Percentiles rank a stretch among this genome's conserved stretches.
phyloP scores from a whole-genome alignment of 1,140 invertebrate genomes.

The Magallana angulata region DNA sequence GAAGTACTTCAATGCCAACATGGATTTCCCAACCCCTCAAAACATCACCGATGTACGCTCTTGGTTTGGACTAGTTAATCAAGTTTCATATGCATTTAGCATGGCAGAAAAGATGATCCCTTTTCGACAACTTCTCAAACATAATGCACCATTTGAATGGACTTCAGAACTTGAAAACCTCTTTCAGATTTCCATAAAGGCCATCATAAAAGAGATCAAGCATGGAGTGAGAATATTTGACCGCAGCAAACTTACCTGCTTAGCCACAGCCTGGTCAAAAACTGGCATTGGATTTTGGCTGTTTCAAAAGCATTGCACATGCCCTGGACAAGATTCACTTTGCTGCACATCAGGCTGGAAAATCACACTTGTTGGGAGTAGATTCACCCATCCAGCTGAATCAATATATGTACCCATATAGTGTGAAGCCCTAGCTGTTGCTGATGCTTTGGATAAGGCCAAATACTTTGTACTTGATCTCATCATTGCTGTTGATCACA shows the following conservation, averaged over 20 bases:
- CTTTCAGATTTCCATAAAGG: slow-evolving; percentile 57
- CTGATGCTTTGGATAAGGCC: slow-evolving; percentile 62
- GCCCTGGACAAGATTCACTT: slow-evolving; percentile 44
- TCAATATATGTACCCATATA: slow-evolving; percentile 63
- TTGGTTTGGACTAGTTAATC: slow-evolving; percentile 58
- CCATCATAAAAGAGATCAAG: slow-evolving; percentile 61
- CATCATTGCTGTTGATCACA: slow-evolving; percentile 61
- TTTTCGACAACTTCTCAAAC: slow-evolving; percentile 59
- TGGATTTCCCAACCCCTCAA: slow-evolving; percentile 55
- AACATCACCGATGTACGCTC: slow-evolving; percentile 61
- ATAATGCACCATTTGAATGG: slow-evolving; percentile 50
- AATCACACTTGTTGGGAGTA: slow-evolving; percentile 64
- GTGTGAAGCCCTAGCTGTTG: slow-evolving; percentile 66
- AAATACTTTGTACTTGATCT: slow-evolving; percentile 64
- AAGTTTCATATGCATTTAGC: slow-evolving; percentile 53
- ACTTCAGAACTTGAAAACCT: slow-evolving; percentile 50
- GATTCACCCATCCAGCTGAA: slow-evolving; percentile 67
- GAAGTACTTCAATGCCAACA: slow-evolving; percentile 51
- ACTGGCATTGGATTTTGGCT: slow-evolving; percentile 62
- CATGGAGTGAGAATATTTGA: slow-evolving; percentile 65
- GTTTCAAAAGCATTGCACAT: slow-evolving; percentile 65
- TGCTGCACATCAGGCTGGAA: slow-evolving; percentile 62
- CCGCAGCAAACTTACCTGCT: slow-evolving; percentile 59
- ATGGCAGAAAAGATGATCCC: slow-evolving; percentile 57
- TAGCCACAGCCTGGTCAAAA: slow-evolving; percentile 67